Base-by-base conservation (phyloP, 2,113 vertebrate species). In the Poecile atricapillus region DNA sequence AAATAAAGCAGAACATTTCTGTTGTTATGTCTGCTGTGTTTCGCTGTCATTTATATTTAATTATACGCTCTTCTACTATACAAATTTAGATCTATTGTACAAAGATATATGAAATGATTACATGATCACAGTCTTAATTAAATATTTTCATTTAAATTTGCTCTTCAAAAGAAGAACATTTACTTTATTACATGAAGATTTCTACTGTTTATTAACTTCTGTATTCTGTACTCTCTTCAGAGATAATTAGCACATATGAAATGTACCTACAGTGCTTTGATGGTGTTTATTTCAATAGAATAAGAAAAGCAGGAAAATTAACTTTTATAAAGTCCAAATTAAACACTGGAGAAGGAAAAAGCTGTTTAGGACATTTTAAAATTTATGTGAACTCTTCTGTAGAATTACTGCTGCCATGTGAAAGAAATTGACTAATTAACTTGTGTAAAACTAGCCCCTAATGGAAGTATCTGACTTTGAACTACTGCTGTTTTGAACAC, bases 371-470 rank as follows among this genome's bases (percentile, higher is more conserved):
- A 77, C 13, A 65, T 64, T 33, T 93, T 49, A 12, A 87, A 91
- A 37, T 75, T 92, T 64, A 83, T 71, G 21, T 90, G n/a, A 71
- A 25, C 17, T 75, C 33, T 46, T 47, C 70, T 67, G 76, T 83
- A 50, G 49, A 52, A 94, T 90, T 90, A 90, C 50, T 21, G 35
- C 22, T 90, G 63, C 62, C 75, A 39, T 77, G 53, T 37, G 41
- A 60, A 92, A 94, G 83, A 92, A 97, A 87, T 28, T 35, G 93
- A 69, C 79, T 96, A 96, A 97, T 97, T 97, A 97, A 83, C 89
- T 96, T 44, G 39, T 60, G 59, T 10, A 94, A 90, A 96, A 95
- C 94, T 79, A 80, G 63, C 75, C 86, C 39, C 53, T 89, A 90
- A 92, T 69, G 78, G 92, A 97, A 94, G 76, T 81, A 90, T 88